Percentiles rank a stretch among this genome's conserved stretches.
Evolutionary conservation across 35 echinoderm and acorn worm genomes (phyloP).

Genomic region (Nesometra sesokonis): DNA sequence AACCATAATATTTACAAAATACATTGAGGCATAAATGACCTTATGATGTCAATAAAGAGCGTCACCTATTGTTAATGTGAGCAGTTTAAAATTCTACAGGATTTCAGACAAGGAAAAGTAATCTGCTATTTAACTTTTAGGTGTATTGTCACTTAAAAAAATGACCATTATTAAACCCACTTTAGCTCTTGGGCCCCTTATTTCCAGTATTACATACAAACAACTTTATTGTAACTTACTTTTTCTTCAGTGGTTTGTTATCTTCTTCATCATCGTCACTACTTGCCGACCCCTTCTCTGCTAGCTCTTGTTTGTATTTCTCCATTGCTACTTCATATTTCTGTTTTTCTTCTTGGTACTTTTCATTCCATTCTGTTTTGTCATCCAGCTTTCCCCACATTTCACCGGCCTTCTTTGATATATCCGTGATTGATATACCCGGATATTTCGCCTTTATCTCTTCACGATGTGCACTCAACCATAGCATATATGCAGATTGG

Average conservation of each 20-base stretch:
- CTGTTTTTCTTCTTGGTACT: constrained; percentile 31
- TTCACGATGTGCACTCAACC: constrained; percentile 52
- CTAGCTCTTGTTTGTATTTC: constrained; percentile 37
- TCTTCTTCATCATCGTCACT: not conserved
- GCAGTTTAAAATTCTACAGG: too few relatives aligned
- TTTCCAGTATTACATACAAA: too few relatives aligned
- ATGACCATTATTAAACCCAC: too few relatives aligned
- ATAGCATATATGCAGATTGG: constrained; percentile 67
- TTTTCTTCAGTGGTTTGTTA: not conserved
- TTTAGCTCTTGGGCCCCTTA: too few relatives aligned
- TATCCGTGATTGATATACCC: constrained; percentile 52
- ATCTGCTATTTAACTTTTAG: too few relatives aligned
- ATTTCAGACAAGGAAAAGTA: too few relatives aligned
- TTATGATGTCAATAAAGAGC: too few relatives aligned
- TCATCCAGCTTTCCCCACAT: constrained; percentile 71
- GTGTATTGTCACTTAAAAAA: too few relatives aligned
- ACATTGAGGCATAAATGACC: too few relatives aligned
- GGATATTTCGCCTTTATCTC: constrained; percentile 58
- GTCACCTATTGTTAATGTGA: too few relatives aligned
- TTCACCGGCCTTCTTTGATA: constrained; percentile 85
- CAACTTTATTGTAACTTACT: not conserved
- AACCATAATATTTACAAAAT: too few relatives aligned
- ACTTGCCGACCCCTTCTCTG: constrained; percentile 12
- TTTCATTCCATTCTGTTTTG: constrained; percentile 55
- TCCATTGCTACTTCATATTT: constrained; percentile 51